Conservation (phyloP, 2,888 invertebrate genomes). For the Drosophila austrosaltans region DNA sequence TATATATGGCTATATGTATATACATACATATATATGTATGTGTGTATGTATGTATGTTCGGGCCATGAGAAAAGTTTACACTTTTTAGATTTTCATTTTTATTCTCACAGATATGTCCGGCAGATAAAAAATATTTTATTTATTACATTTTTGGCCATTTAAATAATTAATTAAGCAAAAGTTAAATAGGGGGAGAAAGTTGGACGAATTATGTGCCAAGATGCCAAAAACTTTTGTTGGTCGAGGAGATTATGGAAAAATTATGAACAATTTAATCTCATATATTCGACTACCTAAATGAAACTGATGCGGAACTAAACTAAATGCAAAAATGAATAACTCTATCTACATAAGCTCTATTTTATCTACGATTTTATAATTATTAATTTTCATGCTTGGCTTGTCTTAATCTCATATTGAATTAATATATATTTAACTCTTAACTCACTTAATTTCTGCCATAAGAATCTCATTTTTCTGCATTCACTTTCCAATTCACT, state of each 20-base stretch:
- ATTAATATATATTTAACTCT: too few relatives aligned
- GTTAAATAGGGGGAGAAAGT: conserved; percentile 43
- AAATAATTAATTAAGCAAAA: conserved; percentile 64
- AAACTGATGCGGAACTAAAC: too few relatives aligned
- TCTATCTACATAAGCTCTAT: too few relatives aligned
- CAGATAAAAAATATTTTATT: conserved; percentile 61
- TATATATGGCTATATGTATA: conserved; percentile 7
- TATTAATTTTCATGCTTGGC: too few relatives aligned
- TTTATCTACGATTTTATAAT: too few relatives aligned
- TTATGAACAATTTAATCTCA: background rate
- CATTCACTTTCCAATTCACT: background rate
- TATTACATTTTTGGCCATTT: conserved; percentile 53
- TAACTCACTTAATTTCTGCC: background rate
- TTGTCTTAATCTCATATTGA: too few relatives aligned
- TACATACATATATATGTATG: background rate
- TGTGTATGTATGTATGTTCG: background rate
- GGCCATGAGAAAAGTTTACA: conserved; percentile 10
- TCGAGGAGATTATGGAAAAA: background rate
- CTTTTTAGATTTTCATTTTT: background rate
- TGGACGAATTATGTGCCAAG: conserved; percentile 26
- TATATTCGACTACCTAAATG: background rate
- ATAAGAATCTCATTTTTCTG: background rate
- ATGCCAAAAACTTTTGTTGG: conserved; percentile 17
- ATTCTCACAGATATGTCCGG: conserved; percentile 8
- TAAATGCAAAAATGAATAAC: too few relatives aligned